Conservation (phyloP, 64 coral and sea anemone species). For the Dendronephthya gigantea region DNA sequence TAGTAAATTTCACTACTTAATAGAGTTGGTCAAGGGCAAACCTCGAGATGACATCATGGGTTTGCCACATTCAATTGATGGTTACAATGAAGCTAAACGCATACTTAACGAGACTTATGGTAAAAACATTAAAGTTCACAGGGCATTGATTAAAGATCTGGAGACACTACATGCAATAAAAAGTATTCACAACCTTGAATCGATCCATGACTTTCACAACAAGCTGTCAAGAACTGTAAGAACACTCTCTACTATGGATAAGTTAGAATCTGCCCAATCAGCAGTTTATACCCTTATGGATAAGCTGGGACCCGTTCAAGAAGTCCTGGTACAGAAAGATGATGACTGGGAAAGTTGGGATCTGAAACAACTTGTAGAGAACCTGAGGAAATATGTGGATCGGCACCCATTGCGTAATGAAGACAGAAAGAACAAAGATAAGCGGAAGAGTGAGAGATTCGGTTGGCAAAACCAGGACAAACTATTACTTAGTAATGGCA, state of each 20-base stretch:
- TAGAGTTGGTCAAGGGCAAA: not conserved
- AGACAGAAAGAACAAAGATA: not conserved
- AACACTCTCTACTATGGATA: not conserved
- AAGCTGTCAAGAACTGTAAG: slow-evolving; percentile 1
- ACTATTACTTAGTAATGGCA: not conserved
- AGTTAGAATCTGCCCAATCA: not conserved
- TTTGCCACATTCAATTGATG: not conserved
- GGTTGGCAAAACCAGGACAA: not conserved
- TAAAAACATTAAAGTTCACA: not conserved
- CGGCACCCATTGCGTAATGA: not conserved
- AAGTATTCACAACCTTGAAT: not conserved
- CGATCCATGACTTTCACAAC: not conserved
- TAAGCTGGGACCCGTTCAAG: not conserved
- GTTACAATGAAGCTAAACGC: not conserved
- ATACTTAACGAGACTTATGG: not conserved
- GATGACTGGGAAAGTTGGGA: not conserved
- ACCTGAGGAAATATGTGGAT: no score
- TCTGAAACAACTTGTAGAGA: not conserved
- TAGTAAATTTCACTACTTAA: no score
- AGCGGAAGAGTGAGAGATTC: not conserved
- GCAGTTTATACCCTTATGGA: not conserved
- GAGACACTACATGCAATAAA: not conserved
- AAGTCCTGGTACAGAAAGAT: not conserved
- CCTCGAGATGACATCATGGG: not conserved
- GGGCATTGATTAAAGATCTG: not conserved